Evolutionary conservation across 2,888 invertebrate genomes (phyloP).

Genomic region (Keiferia lycopersicella): DNA sequence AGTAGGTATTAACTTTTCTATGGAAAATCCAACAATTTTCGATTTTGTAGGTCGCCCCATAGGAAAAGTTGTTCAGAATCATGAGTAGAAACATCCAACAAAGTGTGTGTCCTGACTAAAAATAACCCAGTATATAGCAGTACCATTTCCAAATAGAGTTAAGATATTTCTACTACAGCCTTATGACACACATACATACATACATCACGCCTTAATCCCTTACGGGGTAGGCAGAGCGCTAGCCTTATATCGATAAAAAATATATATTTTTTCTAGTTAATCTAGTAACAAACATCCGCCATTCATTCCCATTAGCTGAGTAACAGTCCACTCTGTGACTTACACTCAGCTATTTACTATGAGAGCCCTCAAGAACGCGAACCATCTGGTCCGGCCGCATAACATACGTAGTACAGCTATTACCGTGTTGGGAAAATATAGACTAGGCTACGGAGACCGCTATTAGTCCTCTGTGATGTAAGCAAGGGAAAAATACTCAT

Average conservation of each 20-base stretch:
- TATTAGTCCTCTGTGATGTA: background rate
- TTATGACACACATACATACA: too few relatives aligned
- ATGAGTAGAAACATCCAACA: too few relatives aligned
- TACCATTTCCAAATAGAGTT: too few relatives aligned
- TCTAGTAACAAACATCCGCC: background rate
- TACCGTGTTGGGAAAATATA: conserved; percentile 14
- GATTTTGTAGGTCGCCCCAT: too few relatives aligned
- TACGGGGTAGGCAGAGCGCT: background rate
- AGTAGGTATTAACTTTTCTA: too few relatives aligned
- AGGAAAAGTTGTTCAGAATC: too few relatives aligned
- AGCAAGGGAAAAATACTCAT: background rate
- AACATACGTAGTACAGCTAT: conserved; percentile 22
- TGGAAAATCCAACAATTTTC: too few relatives aligned
- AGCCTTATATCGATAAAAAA: background rate
- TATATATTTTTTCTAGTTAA: background rate
- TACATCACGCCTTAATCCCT: too few relatives aligned
- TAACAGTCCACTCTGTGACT: conserved; percentile 1
- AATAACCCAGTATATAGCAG: too few relatives aligned
- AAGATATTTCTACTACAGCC: too few relatives aligned
- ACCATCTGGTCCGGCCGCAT: conserved; percentile 29
- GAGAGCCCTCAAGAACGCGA: conserved; percentile 34
- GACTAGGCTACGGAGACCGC: background rate
- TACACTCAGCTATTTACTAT: conserved; percentile 31
- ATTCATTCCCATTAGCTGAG: background rate
- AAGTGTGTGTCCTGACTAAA: too few relatives aligned